phyloP scores from a whole-genome alignment of 2,113 vertebrate species.

The Theropithecus gelada region DNA sequence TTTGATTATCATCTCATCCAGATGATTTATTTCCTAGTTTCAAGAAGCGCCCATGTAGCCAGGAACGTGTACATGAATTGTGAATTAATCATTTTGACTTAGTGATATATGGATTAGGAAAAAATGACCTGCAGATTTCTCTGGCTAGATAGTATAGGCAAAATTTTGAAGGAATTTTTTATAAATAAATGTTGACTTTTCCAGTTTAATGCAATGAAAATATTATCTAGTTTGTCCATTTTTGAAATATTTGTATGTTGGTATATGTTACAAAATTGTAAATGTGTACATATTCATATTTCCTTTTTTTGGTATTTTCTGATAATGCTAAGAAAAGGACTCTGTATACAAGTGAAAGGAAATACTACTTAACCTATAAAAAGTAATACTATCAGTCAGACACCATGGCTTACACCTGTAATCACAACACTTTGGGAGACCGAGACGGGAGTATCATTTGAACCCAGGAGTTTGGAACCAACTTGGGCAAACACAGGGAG shows the following conservation, averaged over 20 bases:
- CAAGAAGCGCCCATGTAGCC: background rate
- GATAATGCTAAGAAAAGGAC: slow-evolving; percentile 10
- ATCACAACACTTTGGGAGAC: too few relatives aligned
- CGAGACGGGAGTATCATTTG: fast-evolving
- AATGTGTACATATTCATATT: background rate
- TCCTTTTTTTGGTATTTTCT: background rate
- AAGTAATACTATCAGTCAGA: background rate
- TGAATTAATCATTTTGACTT: background rate
- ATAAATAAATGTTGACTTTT: background rate
- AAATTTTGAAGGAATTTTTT: background rate
- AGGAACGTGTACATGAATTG: background rate
- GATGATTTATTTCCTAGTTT: background rate
- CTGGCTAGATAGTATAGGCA: background rate
- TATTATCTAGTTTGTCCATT: background rate
- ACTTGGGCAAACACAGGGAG: too few relatives aligned
- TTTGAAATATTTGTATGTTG: background rate
- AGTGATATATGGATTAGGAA: background rate
- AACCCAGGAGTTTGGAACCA: too few relatives aligned
- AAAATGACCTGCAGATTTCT: background rate
- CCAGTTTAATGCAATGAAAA: slow-evolving; percentile 26
- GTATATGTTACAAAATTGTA: background rate
- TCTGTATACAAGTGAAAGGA: background rate
- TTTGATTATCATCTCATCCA: background rate
- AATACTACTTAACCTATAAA: background rate
- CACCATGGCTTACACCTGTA: too few relatives aligned